Conservation (phyloP, 1,140 invertebrate species). For the Spodoptera litura region DNA sequence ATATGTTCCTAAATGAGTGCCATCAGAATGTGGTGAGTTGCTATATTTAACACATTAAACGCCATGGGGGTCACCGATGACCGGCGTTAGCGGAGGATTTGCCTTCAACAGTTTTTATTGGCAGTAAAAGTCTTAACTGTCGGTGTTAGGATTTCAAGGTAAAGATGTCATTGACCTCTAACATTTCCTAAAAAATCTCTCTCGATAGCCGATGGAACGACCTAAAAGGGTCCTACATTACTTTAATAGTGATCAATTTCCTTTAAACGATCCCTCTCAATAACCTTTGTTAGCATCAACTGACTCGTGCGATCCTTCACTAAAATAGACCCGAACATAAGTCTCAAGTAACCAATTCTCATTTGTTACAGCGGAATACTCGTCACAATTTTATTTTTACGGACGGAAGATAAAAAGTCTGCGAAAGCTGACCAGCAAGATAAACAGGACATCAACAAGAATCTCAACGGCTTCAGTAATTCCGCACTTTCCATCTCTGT, state of each 20-base stretch:
- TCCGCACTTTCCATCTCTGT: constrained; percentile 78
- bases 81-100: no score
- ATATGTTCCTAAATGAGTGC: no score
- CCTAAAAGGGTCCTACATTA: constrained; percentile 11
- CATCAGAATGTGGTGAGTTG: no score
- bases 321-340: not conserved
- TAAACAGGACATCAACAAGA: constrained; percentile 76
- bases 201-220: not conserved
- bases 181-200: not conserved
- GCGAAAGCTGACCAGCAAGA: constrained; percentile 57
- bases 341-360: constrained; percentile 15
- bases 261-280: not conserved
- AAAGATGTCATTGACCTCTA: not conserved
- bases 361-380: constrained; percentile 89
- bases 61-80: no score
- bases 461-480: constrained; percentile 76
- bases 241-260: constrained; percentile 34
- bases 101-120: no score
- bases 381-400: constrained; percentile 91
- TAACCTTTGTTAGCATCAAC: constrained; percentile 13
- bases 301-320: not conserved
- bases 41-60: no score
- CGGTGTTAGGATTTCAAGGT: not conserved
- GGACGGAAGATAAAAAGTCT: constrained; percentile 86
- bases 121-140: no score